Percentiles rank a stretch among this genome's conserved stretches.
phyloP scores from a whole-genome alignment of 2,888 invertebrate genomes.

The Pomacea canaliculata region DNA sequence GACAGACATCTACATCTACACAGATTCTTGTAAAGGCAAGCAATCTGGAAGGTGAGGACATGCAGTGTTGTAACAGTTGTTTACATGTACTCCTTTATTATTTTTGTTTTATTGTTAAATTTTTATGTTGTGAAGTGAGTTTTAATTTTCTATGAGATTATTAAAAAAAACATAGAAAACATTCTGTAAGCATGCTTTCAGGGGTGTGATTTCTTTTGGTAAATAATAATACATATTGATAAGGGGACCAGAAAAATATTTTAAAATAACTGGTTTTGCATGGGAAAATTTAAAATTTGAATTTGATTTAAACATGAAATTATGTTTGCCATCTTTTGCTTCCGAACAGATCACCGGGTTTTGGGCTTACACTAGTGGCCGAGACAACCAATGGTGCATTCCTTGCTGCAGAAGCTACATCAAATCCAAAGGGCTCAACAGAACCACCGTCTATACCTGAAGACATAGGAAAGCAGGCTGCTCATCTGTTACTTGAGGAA shows the following conservation, averaged over 20 bases:
- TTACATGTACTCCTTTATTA: neutral
- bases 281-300: no score
- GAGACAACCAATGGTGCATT: slow-evolving; percentile 86
- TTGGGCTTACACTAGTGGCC: slow-evolving; percentile 89
- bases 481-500: slow-evolving; percentile 87
- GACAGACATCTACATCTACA: slow-evolving; percentile 94
- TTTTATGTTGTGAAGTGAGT: neutral
- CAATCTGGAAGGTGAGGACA: slow-evolving; percentile 80
- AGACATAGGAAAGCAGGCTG: slow-evolving; percentile 88
- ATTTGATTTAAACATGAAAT: no score
- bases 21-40: slow-evolving; percentile 90
- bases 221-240: no score
- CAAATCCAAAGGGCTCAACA: slow-evolving; percentile 71
- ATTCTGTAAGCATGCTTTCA: no score
- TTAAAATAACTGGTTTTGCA: no score
- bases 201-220: no score
- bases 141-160: no score
- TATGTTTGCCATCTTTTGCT: no score
- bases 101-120: neutral
- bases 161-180: no score
- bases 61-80: neutral
- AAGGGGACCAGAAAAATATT: no score
- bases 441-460: slow-evolving; percentile 83
- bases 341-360: slow-evolving; percentile 75
- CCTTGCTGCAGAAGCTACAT: slow-evolving; percentile 70